Percentiles rank a stretch among this genome's conserved stretches.
Conservation (phyloP, 2,888 invertebrate genomes). For the Cheiracanthium punctorium region DNA sequence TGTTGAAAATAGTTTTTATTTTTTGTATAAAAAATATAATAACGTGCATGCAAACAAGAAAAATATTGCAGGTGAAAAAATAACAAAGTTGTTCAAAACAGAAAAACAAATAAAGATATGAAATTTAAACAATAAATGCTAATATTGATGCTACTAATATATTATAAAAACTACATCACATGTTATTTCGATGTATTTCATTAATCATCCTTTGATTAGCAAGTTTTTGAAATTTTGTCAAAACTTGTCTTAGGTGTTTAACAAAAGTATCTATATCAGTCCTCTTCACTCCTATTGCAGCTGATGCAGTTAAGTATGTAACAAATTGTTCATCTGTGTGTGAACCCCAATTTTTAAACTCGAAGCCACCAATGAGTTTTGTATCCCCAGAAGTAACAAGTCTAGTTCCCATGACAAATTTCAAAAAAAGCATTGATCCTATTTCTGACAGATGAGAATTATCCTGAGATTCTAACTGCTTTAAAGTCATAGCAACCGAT, state of each 20-base stretch:
- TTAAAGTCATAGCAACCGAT: constrained; percentile 79
- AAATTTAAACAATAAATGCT: no score
- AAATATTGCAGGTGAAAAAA: no score
- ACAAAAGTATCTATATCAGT: constrained; percentile 84
- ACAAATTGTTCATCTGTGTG: constrained; percentile 80
- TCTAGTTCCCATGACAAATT: constrained; percentile 84
- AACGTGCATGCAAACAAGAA: no score
- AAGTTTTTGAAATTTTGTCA: constrained; percentile 75
- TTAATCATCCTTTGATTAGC: constrained; percentile 33
- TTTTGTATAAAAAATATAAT: no score
- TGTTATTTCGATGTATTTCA: constrained; percentile 27
- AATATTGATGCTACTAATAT: no score
- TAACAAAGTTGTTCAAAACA: no score
- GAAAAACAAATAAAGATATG: no score
- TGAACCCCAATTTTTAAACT: constrained; percentile 82
- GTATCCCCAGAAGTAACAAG: constrained; percentile 74
- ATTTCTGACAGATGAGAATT: constrained; percentile 78
- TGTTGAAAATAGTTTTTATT: no score
- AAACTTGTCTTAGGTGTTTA: constrained; percentile 81
- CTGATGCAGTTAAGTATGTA: constrained; percentile 85
- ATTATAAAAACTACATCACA: no score
- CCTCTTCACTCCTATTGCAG: constrained; percentile 82
- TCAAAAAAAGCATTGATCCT: constrained; percentile 84
- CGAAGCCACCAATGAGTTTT: constrained; percentile 71
- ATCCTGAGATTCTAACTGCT: constrained; percentile 48